These are phyloP conservation scores for Drosophila pseudotakahashii DNA, from an alignment of 2,888 invertebrate species.

Conservation along the genomic window DNA sequence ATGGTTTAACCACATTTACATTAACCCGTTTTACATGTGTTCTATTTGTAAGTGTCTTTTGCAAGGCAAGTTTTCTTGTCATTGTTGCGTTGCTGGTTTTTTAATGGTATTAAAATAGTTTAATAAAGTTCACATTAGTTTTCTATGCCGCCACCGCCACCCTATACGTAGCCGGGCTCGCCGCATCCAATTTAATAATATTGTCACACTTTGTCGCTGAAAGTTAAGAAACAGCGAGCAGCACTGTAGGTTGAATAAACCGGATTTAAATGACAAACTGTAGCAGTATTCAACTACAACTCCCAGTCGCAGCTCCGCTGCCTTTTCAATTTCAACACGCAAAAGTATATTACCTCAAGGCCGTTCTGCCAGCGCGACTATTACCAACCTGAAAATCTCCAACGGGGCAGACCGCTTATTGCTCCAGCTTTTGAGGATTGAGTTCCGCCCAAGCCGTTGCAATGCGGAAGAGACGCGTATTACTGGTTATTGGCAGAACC, in stretches of 20 bases:
- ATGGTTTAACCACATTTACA: not conserved
- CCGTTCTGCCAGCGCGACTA: slow-evolving; percentile 21
- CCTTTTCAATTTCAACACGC: slow-evolving; percentile 38
- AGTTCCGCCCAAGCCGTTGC: slow-evolving; percentile 9
- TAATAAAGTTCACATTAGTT: too few species aligned
- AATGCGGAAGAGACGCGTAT: slow-evolving; percentile 42
- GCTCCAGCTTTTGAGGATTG: slow-evolving; percentile 5
- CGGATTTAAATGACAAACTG: slow-evolving; percentile 52
- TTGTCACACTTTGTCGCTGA: slow-evolving; percentile 39
- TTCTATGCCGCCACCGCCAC: too few species aligned
- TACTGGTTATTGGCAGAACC: slow-evolving; percentile 11
- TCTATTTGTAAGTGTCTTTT: slow-evolving; percentile 7
- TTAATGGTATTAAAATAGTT: not conserved
- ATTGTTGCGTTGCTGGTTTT: not conserved
- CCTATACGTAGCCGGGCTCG: not conserved
- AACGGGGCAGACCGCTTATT: not conserved
- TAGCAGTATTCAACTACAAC: slow-evolving; percentile 36
- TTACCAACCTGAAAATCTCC: slow-evolving; percentile 23
- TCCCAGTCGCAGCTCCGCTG: slow-evolving; percentile 10
- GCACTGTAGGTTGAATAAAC: slow-evolving; percentile 50
- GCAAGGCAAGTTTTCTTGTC: slow-evolving; percentile 2
- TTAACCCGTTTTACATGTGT: not conserved
- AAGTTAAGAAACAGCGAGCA: slow-evolving; percentile 27
- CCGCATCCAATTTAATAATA: slow-evolving; percentile 17
- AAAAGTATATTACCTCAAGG: slow-evolving; percentile 46